Percentiles rank a stretch among this genome's conserved stretches.
phyloP scores from a whole-genome alignment of 2,888 invertebrate genomes.

The Tetropium fuscum region DNA sequence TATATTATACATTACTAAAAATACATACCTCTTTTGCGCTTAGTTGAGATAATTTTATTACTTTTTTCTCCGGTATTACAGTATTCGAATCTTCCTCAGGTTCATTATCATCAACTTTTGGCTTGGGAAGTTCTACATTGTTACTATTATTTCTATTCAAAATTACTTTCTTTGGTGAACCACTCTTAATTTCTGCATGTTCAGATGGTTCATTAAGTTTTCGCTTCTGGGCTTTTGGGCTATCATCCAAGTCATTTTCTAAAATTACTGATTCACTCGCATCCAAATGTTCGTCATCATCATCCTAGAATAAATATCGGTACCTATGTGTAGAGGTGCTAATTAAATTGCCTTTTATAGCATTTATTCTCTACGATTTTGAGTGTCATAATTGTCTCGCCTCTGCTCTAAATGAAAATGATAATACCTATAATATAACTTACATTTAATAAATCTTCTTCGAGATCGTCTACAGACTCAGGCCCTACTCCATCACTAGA shows the following conservation, averaged over 20 bases:
- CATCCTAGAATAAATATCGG: slow-evolving; percentile 52
- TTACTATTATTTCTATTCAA: slow-evolving; percentile 68
- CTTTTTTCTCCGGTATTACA: slow-evolving; percentile 63
- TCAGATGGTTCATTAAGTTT: slow-evolving; percentile 49
- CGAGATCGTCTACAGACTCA: slow-evolving; percentile 68
- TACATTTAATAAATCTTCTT: slow-evolving; percentile 71
- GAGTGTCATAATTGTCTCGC: too few relatives aligned
- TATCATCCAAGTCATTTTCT: slow-evolving; percentile 57
- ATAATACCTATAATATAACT: slow-evolving; percentile 41
- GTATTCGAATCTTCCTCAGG: not conserved
- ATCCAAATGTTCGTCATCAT: slow-evolving; percentile 61
- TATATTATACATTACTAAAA: not conserved
- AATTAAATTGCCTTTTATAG: too few relatives aligned
- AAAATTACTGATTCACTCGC: slow-evolving; percentile 59
- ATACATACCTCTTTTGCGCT: slow-evolving; percentile 69
- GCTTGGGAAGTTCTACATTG: slow-evolving; percentile 53
- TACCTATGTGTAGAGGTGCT: too few relatives aligned
- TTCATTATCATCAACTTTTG: slow-evolving; percentile 1
- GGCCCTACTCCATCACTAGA: slow-evolving; percentile 52
- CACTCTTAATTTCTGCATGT: slow-evolving; percentile 52
- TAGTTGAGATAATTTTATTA: slow-evolving; percentile 71
- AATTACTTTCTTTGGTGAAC: slow-evolving; percentile 72
- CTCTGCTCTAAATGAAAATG: too few relatives aligned
- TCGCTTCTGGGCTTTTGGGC: slow-evolving; percentile 53
- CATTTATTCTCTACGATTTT: too few relatives aligned